phyloP scores from a whole-genome alignment of 2,888 invertebrate species.

The Troides oblongomaculatus region DNA sequence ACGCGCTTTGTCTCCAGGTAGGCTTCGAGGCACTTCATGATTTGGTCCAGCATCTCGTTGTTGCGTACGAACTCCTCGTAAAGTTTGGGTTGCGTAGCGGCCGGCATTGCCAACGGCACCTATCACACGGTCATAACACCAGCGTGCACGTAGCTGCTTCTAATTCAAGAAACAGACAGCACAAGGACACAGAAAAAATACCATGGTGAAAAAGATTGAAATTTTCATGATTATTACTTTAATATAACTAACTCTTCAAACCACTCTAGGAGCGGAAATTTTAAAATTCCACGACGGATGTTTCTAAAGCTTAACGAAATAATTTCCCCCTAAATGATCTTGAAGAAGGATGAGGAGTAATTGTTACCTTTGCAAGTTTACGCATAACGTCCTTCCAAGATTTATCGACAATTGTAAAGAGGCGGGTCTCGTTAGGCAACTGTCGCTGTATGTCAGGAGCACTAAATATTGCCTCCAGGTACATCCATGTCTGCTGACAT shows the following conservation, averaged over 20 bases:
- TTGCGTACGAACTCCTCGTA: slow-evolving; percentile 85
- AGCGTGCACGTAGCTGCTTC: neutral
- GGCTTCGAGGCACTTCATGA: slow-evolving; percentile 93
- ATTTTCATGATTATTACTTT: no score
- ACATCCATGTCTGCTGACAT: slow-evolving; percentile 96
- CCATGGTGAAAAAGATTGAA: no score
- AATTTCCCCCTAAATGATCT: neutral
- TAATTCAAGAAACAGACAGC: no score
- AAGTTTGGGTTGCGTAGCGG: slow-evolving; percentile 86
- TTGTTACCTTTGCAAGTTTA: slow-evolving; percentile 84
- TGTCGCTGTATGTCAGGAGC: slow-evolving; percentile 97
- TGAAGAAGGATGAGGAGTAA: no score
- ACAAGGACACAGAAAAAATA: no score
- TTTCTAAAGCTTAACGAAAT: neutral
- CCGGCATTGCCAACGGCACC: slow-evolving; percentile 90
- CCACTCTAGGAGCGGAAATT: no score
- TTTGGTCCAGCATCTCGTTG: slow-evolving; percentile 90
- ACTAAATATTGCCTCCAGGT: slow-evolving; percentile 95
- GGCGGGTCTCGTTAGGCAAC: slow-evolving; percentile 92
- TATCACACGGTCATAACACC: slow-evolving; percentile 39
- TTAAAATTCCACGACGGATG: no score
- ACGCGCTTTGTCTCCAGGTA: slow-evolving; percentile 93
- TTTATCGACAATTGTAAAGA: slow-evolving; percentile 92
- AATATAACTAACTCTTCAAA: no score
- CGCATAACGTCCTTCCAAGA: slow-evolving; percentile 95